Base-by-base conservation (phyloP, 2,888 invertebrate species). In the Drosophila neotestacea region DNA sequence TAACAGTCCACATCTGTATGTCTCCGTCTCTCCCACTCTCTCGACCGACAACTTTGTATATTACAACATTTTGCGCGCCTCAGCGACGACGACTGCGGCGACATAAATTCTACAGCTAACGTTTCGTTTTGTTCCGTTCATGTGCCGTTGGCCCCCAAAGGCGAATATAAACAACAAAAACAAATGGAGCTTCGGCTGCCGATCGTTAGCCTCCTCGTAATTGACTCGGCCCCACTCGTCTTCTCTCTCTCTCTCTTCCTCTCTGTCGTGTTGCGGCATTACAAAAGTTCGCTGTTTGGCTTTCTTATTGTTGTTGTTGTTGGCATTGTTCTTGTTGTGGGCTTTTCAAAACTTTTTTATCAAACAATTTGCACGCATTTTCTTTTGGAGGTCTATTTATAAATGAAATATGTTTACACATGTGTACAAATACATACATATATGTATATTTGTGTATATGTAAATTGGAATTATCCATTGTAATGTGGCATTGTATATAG, bases 111-210 rank as follows among this genome's bases (percentile, higher is more conserved):
- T 79, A 79, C 62, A 73, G 76, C 75, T 58, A 62, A 62, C 62
- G 66, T 48, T 70, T 66, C 16, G 62, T 42, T 66, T 42, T 56
- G 60, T 66, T 72, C 55, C 46, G 60, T 65, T 73, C 73, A 70
- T 62, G 59, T 73, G 74, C 72, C 74, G 80, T 83, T 81, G 78
- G 73, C 78, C 76, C 72, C 81, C 81, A 80, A 81, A 78, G 69
- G 71, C 69, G 70, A 42, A 62, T 52, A 46, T 22, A 47, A n/a
- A 11, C 61, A 71, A 63, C 44, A 51, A 48, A 34, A 65, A 55
- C 41, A 66, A 38, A 41, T 48, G 42, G 34, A 36, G 60, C 71
- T 56, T 58, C 52, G 55, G 38, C 34, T 47, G 56, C 44, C 41
- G 70, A 67, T 71, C 67, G 71, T 36, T 22, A 32, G 34, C 22